phyloP scores from a whole-genome alignment of 2,113 vertebrate genomes.

The Sylvilagus bachmani region DNA sequence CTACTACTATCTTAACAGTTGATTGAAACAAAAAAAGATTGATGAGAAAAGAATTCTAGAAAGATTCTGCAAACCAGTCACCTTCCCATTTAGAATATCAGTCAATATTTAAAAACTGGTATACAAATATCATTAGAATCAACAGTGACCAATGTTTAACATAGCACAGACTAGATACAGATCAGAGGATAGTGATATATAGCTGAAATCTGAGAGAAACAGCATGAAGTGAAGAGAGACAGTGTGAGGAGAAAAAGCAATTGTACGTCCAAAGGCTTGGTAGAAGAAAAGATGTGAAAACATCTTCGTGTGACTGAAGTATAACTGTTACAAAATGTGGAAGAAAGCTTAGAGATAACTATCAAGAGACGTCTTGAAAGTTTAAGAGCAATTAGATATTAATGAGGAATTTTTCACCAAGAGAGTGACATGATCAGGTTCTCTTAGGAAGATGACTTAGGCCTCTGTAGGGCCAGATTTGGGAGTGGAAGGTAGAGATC shows the following conservation, averaged over 20 bases:
- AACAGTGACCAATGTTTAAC: neutral
- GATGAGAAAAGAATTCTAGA: constrained; percentile 40
- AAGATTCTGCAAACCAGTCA: neutral
- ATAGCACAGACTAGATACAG: neutral
- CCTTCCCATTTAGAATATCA: constrained; percentile 19
- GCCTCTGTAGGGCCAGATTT: neutral
- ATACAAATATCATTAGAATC: neutral
- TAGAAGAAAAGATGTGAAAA: neutral
- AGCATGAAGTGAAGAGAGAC: neutral
- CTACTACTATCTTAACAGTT: neutral
- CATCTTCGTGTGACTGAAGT: neutral
- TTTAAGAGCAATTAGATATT: neutral
- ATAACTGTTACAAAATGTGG: neutral
- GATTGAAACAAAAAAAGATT: constrained; percentile 14
- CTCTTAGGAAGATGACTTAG: neutral
- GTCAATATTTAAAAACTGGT: neutral
- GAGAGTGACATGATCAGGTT: neutral
- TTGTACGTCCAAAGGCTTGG: neutral
- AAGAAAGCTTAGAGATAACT: neutral
- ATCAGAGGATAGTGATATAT: neutral
- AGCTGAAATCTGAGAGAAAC: neutral
- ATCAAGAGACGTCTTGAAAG: neutral
- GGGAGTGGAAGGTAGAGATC: neutral
- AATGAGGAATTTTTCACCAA: neutral
- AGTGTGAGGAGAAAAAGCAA: neutral